Base-by-base conservation (phyloP, 1,140 invertebrate species). In the Chlorops oryzae region DNA sequence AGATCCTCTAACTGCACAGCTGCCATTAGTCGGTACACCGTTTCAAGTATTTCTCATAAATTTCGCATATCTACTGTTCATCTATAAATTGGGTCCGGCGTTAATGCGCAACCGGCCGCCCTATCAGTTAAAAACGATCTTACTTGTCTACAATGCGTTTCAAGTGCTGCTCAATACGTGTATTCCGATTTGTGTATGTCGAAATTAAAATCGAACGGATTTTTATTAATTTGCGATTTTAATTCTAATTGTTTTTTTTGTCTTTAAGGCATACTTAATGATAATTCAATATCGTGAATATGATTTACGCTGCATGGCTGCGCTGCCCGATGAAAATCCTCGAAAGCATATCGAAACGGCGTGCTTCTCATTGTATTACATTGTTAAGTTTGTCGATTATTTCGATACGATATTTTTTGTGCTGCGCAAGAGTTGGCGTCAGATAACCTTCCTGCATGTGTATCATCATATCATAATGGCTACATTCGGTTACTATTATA, bases 41-140 rank as follows among this genome's bases (percentile, higher is more conserved):
- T 80, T 79, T 9, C 86, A 90, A 0, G 74, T 90, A 0, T 47
- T 86, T 0, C 77, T 80, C 0, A 79, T 89, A n/a, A 59, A 88
- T 12, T 76, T 80, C 0, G 75, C 78, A 0, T 91, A 90, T 58
- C 56, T 89, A 12, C 85, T 86, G 69, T 87, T 90, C 62, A 51
- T 63, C 15, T 46, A 62, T 0, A 55, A 58, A 43, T 63, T 75
- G 12, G 90, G 90, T 1, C 88, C 87, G 2, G 77, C 72, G 27
- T 84, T 84, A 50, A 96, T 96, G 92, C 78, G 81, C 55, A 78
- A 88, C 53, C 78, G 84, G 43, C 84, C 89, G 63, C 86, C 91
- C 0, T 91, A 83, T 55, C 76, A 86, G 23, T 71, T 95, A 6
- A 86, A 83, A 51, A 37, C 78, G 20, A 62, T 81, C 0, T 78